Evolutionary conservation across 1,140 invertebrate species (phyloP).

Genomic region (Parapsyche elsis): DNA sequence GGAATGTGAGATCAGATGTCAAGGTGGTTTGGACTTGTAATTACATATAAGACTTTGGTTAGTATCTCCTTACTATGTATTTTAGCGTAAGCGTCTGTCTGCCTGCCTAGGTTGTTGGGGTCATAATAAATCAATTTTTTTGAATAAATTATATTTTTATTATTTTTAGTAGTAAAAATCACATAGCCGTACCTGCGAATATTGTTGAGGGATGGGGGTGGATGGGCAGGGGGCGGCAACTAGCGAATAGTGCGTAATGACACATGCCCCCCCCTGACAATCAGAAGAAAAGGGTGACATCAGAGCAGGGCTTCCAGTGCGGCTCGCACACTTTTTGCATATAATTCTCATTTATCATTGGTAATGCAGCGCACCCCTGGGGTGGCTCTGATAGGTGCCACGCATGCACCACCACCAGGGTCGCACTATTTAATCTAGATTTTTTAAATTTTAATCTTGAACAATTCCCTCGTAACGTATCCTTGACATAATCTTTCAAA

Average conservation of each 20-base stretch:
- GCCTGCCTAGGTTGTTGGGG: no score
- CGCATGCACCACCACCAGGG: conserved; percentile 45
- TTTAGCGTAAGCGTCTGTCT: no score
- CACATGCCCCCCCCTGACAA: conserved; percentile 34
- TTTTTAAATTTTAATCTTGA: no score
- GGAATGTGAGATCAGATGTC: no score
- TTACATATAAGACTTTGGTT: no score
- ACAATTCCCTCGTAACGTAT: no score
- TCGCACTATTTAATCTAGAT: conserved; percentile 7
- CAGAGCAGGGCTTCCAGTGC: conserved; percentile 20
- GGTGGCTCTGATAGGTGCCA: conserved; percentile 54
- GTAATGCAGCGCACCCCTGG: conserved; percentile 55
- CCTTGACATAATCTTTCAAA: no score
- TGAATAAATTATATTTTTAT: background rate
- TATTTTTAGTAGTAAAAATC: background rate
- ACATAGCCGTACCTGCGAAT: background rate
- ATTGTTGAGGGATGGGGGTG: background rate
- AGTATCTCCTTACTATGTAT: no score
- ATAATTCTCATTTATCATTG: conserved; percentile 57
- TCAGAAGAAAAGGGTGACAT: conserved; percentile 50
- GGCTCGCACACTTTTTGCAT: conserved; percentile 53
- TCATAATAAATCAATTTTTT: no score
- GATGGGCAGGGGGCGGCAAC: conserved; percentile 19
- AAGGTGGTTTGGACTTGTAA: no score
- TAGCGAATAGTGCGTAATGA: conserved; percentile 47